These are phyloP conservation scores for Stichopus horrens DNA, from an alignment of 53 echinoderm and acorn worm genomes.

Conservation along the genomic window DNA sequence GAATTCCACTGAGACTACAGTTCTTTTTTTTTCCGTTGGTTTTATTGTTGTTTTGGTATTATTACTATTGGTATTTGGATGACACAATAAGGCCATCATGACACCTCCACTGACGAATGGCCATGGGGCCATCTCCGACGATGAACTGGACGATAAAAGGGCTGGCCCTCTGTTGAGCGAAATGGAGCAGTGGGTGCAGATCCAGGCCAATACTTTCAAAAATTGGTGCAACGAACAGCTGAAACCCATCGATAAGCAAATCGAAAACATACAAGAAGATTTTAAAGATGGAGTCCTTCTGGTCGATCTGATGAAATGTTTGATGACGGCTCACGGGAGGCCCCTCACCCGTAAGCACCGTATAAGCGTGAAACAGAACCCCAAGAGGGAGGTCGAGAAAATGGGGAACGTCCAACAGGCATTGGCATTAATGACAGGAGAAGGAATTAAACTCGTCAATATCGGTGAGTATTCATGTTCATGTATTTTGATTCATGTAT, in stretches of 20 bases:
- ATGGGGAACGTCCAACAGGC: slow-evolving; percentile 86
- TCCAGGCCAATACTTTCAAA: slow-evolving; percentile 92
- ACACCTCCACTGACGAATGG: slow-evolving; percentile 25
- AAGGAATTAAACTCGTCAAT: slow-evolving; percentile 86
- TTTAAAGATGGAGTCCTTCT: slow-evolving; percentile 81
- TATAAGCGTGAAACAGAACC: slow-evolving; percentile 75
- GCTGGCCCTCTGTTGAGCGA: slow-evolving; percentile 15
- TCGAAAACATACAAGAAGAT: slow-evolving; percentile 69
- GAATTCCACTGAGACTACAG: no score
- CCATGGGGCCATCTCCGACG: not conserved
- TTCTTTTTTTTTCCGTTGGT: no score
- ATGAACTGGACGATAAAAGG: slow-evolving; percentile 6
- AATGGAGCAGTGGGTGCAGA: slow-evolving; percentile 72
- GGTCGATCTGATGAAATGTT: slow-evolving; percentile 68
- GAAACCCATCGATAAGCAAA: slow-evolving; percentile 51
- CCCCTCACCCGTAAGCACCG: slow-evolving; percentile 68
- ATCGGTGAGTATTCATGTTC: slow-evolving; percentile 67
- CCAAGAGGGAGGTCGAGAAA: slow-evolving; percentile 83
- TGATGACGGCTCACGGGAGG: slow-evolving; percentile 62
- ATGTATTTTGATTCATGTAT: no score
- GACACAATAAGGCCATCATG: not conserved
- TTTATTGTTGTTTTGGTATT: no score
- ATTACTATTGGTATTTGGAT: not conserved
- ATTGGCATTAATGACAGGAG: slow-evolving; percentile 71
- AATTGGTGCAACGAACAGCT: slow-evolving; percentile 98